These are phyloP conservation scores for Neoniphon sammara DNA, from an alignment of 2,797 vertebrate genomes.

Conservation along the genomic window DNA sequence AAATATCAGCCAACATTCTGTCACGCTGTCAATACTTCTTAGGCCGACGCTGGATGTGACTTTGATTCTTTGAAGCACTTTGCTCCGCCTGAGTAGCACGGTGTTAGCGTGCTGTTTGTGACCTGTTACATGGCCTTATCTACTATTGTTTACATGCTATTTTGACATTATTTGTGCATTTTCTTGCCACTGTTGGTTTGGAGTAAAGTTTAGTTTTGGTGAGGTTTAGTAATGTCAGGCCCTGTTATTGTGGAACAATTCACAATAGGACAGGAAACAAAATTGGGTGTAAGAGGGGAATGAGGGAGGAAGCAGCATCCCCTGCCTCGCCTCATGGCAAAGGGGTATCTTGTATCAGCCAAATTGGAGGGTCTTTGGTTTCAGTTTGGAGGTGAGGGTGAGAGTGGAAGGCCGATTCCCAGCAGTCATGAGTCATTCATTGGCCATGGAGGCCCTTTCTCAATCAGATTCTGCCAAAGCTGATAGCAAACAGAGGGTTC, in stretches of 20 bases:
- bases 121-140: too few species aligned
- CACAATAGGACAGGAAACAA: background rate
- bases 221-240: background rate
- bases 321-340: conserved; percentile 13
- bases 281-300: background rate
- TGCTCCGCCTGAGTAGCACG: background rate
- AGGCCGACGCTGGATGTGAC: background rate
- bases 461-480: conserved; percentile 67
- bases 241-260: background rate
- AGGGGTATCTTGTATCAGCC: conserved; percentile 20
- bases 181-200: background rate
- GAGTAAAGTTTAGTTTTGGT: background rate
- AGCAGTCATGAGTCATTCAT: conserved; percentile 15
- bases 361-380: conserved; percentile 29
- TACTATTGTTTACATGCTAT: too few species aligned
- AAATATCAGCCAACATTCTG: background rate
- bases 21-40: background rate
- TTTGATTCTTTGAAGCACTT: background rate
- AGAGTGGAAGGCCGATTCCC: conserved; percentile 33
- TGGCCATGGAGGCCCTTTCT: conserved; percentile 40
- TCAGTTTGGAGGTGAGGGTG: conserved; percentile 39
- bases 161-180: too few species aligned
- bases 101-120: too few species aligned
- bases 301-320: background rate
- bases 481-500: conserved; percentile 41